Percentiles rank a stretch among this genome's conserved stretches.
Evolutionary conservation across 2,888 invertebrate species (phyloP).

Genomic region (Polyommatus icarus): DNA sequence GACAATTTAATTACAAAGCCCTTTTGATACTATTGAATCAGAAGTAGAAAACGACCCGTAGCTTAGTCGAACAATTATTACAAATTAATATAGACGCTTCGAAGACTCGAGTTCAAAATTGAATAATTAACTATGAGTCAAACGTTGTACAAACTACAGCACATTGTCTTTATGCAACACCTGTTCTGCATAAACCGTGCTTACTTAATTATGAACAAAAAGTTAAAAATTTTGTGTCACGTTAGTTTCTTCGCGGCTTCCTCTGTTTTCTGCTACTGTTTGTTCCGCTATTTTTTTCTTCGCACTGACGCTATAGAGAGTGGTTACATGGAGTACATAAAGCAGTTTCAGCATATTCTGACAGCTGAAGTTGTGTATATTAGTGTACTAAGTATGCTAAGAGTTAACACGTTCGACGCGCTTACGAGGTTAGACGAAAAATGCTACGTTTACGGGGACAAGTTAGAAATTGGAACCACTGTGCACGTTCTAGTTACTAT

Average conservation of each 20-base stretch:
- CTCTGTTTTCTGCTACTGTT: constrained; percentile 35
- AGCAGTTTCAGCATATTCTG: constrained; percentile 46
- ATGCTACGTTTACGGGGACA: constrained; percentile 47
- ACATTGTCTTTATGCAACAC: constrained; percentile 49
- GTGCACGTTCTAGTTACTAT: constrained; percentile 41
- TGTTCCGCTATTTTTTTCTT: constrained; percentile 46
- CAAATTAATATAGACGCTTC: neutral
- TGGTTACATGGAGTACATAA: constrained; percentile 3
- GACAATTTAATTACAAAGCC: constrained; percentile 19
- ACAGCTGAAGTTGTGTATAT: constrained; percentile 46
- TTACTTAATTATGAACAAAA: constrained; percentile 46
- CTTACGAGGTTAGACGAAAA: constrained; percentile 53
- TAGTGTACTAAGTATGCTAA: constrained; percentile 42
- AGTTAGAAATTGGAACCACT: constrained; percentile 42
- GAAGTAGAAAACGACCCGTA: constrained; percentile 12
- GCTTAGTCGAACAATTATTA: constrained; percentile 9
- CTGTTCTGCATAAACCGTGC: constrained; percentile 57
- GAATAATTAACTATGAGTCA: constrained; percentile 18
- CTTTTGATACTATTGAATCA: constrained; percentile 18
- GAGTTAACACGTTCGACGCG: constrained; percentile 44
- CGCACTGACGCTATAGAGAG: neutral
- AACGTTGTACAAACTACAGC: constrained; percentile 26
- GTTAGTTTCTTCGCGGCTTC: constrained; percentile 42
- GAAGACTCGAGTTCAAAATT: constrained; percentile 7
- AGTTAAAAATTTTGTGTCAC: constrained; percentile 46